Evolutionary conservation across 2,797 vertebrate genomes (phyloP), one percentile per base, ranked within the genome.

Genomic region (Lophius americanus): DNA sequence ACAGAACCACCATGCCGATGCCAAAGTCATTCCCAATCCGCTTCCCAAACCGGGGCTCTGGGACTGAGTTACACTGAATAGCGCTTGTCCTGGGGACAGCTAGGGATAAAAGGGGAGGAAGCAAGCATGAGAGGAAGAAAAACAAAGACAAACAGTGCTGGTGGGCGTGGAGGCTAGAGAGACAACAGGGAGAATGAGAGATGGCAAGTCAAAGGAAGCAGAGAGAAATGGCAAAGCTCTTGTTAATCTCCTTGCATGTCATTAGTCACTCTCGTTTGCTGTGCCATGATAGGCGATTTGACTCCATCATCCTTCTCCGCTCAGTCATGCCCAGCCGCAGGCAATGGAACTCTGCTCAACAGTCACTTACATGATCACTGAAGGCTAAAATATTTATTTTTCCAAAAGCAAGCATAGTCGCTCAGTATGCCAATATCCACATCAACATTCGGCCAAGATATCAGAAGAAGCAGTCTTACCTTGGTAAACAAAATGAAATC

Each of bases 401-500:
- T 3, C 23, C 3, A 7, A 51, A 62, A 56, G 44, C 32, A 81
- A 64, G 36, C 37, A 51, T 72, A 73, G 38, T 8, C 48, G 60
- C 50, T 70, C 39, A 60, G 23, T 64, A 23, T 55, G 38, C 61
- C 33, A 32, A 14, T 54, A 37, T 68, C 7, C 4, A 51, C 44
- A 63, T 72, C 11, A 33, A 13, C 57, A 61, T 50, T 54, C 6
- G 39, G 50, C 2, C 50, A 62, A 38, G 1, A 11, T 35, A 10
- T 65, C 3, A 37, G 14, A 33, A 74, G 54, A 36, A 74, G 54
- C 36, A n/a, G 23, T 2, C 92, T 93, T 92, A 98, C 98, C 98
- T 98, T 99, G 98, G 83, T 98, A 99, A 75, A 98, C 97, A 91
- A 99, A 99, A 93, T 99, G 98, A 94, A 98, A 99, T 91, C 98